Percentiles rank a stretch among this genome's conserved stretches.
phyloP scores from a whole-genome alignment of 2,888 invertebrate species.

The Orchesellides sinensis region DNA sequence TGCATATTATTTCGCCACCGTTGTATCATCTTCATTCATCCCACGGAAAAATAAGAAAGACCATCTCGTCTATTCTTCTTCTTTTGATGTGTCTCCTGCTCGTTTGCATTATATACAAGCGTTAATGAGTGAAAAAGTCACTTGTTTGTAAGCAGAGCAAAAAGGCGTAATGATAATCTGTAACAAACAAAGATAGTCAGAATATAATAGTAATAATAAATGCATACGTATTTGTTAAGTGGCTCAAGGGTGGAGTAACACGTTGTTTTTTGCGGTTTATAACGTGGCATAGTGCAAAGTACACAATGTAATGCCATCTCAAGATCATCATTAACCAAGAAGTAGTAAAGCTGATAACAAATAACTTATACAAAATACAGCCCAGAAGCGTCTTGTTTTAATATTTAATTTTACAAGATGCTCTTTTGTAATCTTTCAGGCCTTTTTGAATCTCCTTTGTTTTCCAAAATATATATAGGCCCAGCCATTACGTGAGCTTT shows the following conservation, averaged over 20 bases:
- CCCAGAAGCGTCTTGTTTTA: slow-evolving; percentile 35
- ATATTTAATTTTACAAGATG: slow-evolving; percentile 56
- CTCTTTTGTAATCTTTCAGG: slow-evolving; percentile 51
- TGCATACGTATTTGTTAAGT: slow-evolving; percentile 62
- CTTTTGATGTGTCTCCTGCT: slow-evolving; percentile 11
- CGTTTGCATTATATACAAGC: slow-evolving; percentile 57
- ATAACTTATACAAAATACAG: too few relatives aligned
- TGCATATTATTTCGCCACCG: not conserved
- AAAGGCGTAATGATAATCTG: slow-evolving; percentile 61
- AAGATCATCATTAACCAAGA: slow-evolving; percentile 33
- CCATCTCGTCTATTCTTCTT: too few relatives aligned
- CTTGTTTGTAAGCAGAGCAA: slow-evolving; percentile 56
- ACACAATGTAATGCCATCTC: slow-evolving; percentile 18
- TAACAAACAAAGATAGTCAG: not conserved
- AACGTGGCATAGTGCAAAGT: not conserved
- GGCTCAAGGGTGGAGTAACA: slow-evolving; percentile 54
- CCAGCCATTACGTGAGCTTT: too few relatives aligned
- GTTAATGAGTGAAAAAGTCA: slow-evolving; percentile 60
- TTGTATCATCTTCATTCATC: too few relatives aligned
- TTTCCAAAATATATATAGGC: too few relatives aligned
- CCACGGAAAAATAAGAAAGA: too few relatives aligned
- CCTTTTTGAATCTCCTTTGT: not conserved
- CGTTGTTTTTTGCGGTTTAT: not conserved
- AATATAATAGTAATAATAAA: too few relatives aligned
- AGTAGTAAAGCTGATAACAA: slow-evolving; percentile 18